These are phyloP conservation scores for Pteronotus mesoamericanus DNA, from an alignment of 2,797 vertebrate species.

Conservation along the genomic window DNA sequence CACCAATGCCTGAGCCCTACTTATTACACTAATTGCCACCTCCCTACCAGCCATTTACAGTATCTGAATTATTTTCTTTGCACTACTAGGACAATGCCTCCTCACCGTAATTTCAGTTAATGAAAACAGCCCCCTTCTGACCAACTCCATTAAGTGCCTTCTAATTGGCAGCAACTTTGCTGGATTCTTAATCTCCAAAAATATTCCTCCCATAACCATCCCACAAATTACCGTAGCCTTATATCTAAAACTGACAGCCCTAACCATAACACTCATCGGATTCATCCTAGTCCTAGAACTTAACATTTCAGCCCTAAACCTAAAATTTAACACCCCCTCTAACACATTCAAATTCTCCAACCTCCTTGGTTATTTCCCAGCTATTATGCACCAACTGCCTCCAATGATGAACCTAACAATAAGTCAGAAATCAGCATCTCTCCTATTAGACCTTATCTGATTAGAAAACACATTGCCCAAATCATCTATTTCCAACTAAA, in stretches of 20 bases:
- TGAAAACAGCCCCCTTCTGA: too few species aligned
- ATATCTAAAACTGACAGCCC: neutral
- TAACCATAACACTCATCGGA: neutral
- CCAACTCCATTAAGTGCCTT: too few species aligned
- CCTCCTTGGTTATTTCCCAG: neutral
- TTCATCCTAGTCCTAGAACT: neutral
- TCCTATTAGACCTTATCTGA: slow-evolving; percentile 59
- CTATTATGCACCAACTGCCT: fast-evolving
- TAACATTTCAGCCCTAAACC: neutral
- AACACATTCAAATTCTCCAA: neutral
- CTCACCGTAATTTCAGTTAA: too few species aligned
- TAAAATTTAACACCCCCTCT: neutral
- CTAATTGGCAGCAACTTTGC: neutral
- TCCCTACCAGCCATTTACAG: too few species aligned
- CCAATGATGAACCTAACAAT: neutral
- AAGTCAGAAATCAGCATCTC: neutral
- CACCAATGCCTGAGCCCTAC: too few species aligned
- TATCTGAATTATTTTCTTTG: too few species aligned
- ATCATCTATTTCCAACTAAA: fast-evolving
- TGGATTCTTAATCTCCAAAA: neutral
- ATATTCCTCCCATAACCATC: fast-evolving
- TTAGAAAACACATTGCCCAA: slow-evolving; percentile 55
- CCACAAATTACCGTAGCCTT: neutral
- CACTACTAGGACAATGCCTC: too few species aligned
- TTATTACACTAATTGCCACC: too few species aligned